Base-by-base conservation (phyloP, 2,888 invertebrate genomes). In the Gasteruption jaculator region DNA sequence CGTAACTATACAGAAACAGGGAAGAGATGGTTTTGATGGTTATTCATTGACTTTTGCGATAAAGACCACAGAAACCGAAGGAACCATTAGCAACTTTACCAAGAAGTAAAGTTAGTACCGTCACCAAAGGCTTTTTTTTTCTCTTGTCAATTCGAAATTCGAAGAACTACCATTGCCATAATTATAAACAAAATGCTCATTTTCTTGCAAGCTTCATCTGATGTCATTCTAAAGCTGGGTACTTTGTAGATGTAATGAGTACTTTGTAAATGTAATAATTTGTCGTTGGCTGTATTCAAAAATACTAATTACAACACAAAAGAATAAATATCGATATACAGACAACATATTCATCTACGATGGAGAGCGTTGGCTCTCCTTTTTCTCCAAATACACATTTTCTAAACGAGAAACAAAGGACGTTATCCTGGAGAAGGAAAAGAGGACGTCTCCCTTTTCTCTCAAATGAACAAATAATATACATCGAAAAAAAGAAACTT, bases 61-160 rank as follows among this genome's bases (percentile, higher is more conserved):
- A n/a, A n/a, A n/a, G 53, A 64, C 64, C 62, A 61, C 57, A 64
- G 58, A 67, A 56, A 65, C 65, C 64, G 60, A 60, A 51, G 58
- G 54, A 53, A 62, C 60, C 57, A 64, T 69, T 70, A 69, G 70
- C 66, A 56, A 59, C 61, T 62, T 55, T 60, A 55, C 54, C 49
- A 60, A 55, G 53, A 52, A 61, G 46, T 52, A 58, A 54, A 52
- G 60, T 68, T 63, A 69, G 63, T 65, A 65, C 70, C 69, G 58
- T 65, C 69, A 70, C 70, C 70, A 58, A 56, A 65, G 60, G 54
- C 57, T 58, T 58, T 52, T 56, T 58, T 47, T 45, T 41, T 39
- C 18, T 12, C 18, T 7, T 30, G 10, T n/a, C 8, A 12, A 30
- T 11, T 12, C n/a, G 19, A 5, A 12, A 18, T 14, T 12, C 31